Evolutionary conservation across 2,113 vertebrate species (phyloP).

Genomic region (Silurus meridionalis): DNA sequence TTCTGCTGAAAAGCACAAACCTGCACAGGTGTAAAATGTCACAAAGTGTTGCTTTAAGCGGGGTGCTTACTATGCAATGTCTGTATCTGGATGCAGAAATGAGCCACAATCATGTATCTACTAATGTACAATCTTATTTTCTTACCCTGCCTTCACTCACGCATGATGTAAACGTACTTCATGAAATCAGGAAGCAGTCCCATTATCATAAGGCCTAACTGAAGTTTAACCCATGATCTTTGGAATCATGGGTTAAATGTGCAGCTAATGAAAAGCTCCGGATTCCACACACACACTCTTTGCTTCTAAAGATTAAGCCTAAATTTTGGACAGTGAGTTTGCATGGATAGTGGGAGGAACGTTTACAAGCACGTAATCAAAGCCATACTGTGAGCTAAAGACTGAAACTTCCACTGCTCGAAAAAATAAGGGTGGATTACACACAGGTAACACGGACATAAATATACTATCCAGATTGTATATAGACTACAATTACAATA

Average conservation of each 20-base stretch:
- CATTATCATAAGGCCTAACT: no score
- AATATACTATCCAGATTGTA: conserved; percentile 11
- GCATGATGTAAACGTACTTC: not conserved
- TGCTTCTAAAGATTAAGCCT: conserved; percentile 12
- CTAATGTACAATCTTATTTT: not conserved
- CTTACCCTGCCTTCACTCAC: not conserved
- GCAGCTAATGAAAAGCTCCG: not conserved
- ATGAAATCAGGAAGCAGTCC: not conserved
- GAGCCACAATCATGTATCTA: not conserved
- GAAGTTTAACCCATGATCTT: not conserved
- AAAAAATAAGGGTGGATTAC: conserved; percentile 20
- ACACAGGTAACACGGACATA: conserved; percentile 18
- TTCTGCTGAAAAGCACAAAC: not conserved
- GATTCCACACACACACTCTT: not conserved
- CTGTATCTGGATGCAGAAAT: not conserved
- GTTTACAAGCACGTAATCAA: conserved; percentile 11
- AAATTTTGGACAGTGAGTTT: not conserved
- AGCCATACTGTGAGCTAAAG: conserved; percentile 23
- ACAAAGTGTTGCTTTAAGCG: not conserved
- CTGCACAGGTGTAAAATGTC: not conserved
- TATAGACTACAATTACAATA: conserved; percentile 21
- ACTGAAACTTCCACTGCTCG: conserved; percentile 35
- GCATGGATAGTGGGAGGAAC: not conserved
- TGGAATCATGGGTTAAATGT: not conserved
- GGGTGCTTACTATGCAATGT: not conserved